Conservation (phyloP, 2,888 invertebrate species). For the Hemistola chrysoprasaria region DNA sequence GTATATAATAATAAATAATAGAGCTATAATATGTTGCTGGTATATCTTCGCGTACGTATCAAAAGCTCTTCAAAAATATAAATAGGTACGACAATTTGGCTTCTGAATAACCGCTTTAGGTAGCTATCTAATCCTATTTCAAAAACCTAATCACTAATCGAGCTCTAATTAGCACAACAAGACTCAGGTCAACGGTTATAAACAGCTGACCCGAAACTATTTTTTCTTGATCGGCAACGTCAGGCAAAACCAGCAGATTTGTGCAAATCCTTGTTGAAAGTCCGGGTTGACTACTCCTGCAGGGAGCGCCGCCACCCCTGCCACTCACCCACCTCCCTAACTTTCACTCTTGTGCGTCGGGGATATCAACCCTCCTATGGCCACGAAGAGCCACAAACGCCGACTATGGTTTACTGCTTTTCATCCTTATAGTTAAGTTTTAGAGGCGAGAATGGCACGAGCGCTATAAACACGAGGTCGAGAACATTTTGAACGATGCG, state of each 20-base stretch:
- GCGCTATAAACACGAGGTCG: conserved; percentile 60
- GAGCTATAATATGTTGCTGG: too few species aligned
- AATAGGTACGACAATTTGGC: too few species aligned
- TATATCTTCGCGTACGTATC: too few species aligned
- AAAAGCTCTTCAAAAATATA: too few species aligned
- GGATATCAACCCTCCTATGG: conserved; percentile 63
- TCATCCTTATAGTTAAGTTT: conserved; percentile 34
- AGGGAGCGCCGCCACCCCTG: conserved; percentile 60
- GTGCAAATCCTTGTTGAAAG: conserved; percentile 75
- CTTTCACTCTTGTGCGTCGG: conserved; percentile 78
- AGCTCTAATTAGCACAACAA: too few species aligned
- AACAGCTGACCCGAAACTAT: conserved; percentile 9
- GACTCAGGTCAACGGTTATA: background rate
- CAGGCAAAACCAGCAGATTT: conserved; percentile 73
- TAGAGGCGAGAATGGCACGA: conserved; percentile 56
- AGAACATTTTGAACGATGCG: conserved; percentile 70
- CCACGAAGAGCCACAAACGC: conserved; percentile 57
- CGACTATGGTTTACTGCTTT: conserved; percentile 39
- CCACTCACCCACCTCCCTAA: conserved; percentile 66
- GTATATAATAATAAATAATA: too few species aligned
- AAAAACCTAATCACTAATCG: too few species aligned
- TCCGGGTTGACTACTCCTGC: conserved; percentile 77
- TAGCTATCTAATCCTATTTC: too few species aligned
- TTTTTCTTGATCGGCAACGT: conserved; percentile 49
- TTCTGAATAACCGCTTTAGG: too few species aligned